phyloP scores from a whole-genome alignment of 2,113 vertebrate species.

The Vireo altiloquus region DNA sequence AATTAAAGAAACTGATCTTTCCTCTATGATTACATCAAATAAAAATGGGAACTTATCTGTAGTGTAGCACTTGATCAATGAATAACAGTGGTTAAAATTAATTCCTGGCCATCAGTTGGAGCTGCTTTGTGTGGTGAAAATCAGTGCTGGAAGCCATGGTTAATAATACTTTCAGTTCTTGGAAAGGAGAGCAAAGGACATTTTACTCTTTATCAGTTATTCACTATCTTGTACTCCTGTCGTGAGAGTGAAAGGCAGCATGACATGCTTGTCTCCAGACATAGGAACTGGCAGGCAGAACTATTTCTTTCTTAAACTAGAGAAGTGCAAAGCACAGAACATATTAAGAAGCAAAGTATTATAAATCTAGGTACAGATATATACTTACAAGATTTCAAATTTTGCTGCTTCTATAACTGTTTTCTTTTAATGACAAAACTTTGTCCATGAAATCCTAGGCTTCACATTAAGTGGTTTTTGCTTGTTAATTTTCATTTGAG shows the following conservation, averaged over 20 bases:
- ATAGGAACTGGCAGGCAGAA: background rate
- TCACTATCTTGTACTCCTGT: fast-evolving
- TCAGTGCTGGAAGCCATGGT: background rate
- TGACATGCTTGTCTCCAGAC: background rate
- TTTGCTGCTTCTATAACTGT: background rate
- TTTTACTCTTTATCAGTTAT: background rate
- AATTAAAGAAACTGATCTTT: background rate
- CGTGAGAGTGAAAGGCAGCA: background rate
- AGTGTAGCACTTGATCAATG: background rate
- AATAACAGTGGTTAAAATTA: background rate
- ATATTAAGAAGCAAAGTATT: background rate
- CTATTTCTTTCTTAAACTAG: background rate
- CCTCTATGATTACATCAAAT: background rate
- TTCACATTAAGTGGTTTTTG: background rate
- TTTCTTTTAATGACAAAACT: background rate
- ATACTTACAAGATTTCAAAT: background rate
- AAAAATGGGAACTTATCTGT: background rate
- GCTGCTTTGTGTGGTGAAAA: background rate
- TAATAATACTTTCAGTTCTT: background rate
- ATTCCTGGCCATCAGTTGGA: background rate
- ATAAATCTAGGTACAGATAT: background rate
- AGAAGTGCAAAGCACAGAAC: background rate
- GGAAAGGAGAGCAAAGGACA: background rate
- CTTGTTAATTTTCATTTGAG: background rate
- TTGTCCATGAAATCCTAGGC: background rate